Percentiles rank a stretch among this genome's conserved stretches.
phyloP scores from a whole-genome alignment of 2,888 invertebrate genomes.

The Latheticus oryzae region DNA sequence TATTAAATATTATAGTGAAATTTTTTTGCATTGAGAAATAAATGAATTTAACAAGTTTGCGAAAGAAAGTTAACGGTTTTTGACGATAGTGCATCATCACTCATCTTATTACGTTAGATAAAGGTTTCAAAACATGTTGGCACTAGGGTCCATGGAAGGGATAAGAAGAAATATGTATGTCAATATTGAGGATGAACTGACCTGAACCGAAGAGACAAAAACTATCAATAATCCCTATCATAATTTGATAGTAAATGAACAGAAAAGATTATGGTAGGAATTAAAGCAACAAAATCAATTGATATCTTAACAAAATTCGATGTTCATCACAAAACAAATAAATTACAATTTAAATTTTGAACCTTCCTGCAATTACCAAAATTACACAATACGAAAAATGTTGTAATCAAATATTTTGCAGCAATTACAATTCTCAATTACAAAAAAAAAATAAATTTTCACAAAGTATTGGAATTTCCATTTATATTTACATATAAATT shows the following conservation, averaged over 20 bases:
- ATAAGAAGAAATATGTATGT: not conserved
- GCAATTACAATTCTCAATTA: slow-evolving; percentile 4
- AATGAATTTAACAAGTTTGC: slow-evolving; percentile 9
- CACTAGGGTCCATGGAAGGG: slow-evolving; percentile 2
- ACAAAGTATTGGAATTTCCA: slow-evolving; percentile 8
- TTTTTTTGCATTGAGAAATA: slow-evolving; percentile 17
- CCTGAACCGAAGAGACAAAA: too few species aligned
- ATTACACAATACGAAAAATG: slow-evolving; percentile 12
- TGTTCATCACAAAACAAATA: too few species aligned
- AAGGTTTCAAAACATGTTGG: not conserved
- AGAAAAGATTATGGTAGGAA: too few species aligned
- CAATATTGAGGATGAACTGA: slow-evolving; percentile 6
- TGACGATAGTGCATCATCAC: slow-evolving; percentile 14
- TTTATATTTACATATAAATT: slow-evolving; percentile 25
- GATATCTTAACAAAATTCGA: too few species aligned
- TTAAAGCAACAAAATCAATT: too few species aligned
- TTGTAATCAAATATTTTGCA: slow-evolving; percentile 20
- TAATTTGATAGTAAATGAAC: too few species aligned
- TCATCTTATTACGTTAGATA: slow-evolving; percentile 11
- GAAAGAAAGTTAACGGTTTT: slow-evolving; percentile 13
- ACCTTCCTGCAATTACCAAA: slow-evolving; percentile 6
- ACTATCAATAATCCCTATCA: too few species aligned
- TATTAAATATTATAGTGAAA: slow-evolving; percentile 13
- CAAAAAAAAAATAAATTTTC: slow-evolving; percentile 11
- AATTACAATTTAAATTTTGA: slow-evolving; percentile 21